Evolutionary conservation across 1,140 invertebrate species (phyloP).

Genomic region (Oncopodura yosiiana): DNA sequence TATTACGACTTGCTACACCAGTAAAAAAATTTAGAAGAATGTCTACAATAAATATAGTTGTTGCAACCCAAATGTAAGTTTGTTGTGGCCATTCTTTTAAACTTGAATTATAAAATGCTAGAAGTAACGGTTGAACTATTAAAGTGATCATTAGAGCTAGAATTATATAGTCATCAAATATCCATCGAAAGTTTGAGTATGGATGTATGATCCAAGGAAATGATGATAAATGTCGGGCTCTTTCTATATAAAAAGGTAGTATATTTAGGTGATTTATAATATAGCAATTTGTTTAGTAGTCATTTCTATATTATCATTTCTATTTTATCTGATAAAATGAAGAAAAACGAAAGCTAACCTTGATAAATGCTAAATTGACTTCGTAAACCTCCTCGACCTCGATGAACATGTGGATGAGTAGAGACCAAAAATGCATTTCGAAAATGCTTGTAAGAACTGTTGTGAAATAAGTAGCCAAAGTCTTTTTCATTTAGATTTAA

Average conservation of each 20-base stretch:
- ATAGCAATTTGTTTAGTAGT: no score
- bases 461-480: no score
- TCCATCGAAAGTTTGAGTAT: constrained; percentile 24
- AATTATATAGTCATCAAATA: constrained; percentile 18
- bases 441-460: no score
- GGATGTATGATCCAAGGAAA: constrained; percentile 29
- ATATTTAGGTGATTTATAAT: no score
- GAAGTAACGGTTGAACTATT: constrained; percentile 16
- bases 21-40: constrained; percentile 28
- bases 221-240: constrained; percentile 21
- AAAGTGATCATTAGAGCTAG: constrained; percentile 13
- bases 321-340: no score
- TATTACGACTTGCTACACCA: constrained; percentile 2
- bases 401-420: no score
- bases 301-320: no score
- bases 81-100: neutral
- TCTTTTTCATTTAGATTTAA: no score
- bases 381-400: no score
- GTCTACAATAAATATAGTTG: constrained; percentile 17
- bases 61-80: neutral
- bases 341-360: no score
- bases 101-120: constrained; percentile 7
- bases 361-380: no score
- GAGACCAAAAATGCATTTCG: no score
- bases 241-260: constrained; percentile 20